phyloP scores from a whole-genome alignment of 2,113 vertebrate species.

The Azemiops feae region DNA sequence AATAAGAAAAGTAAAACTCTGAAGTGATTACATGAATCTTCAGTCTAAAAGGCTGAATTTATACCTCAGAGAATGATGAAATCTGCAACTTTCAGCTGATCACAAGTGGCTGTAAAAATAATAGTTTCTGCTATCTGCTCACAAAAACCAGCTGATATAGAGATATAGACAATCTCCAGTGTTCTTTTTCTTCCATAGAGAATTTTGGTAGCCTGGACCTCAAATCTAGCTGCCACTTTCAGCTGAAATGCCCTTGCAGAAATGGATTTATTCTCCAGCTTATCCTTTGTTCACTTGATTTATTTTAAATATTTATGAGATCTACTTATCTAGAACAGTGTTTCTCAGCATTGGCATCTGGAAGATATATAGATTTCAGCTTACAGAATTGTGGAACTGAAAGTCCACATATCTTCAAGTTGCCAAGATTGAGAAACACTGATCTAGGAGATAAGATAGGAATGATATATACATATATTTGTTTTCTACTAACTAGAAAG shows the following conservation, averaged over 20 bases:
- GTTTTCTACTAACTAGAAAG: background rate
- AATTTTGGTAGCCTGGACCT: background rate
- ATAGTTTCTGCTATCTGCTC: background rate
- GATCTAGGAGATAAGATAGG: background rate
- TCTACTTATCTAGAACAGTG: background rate
- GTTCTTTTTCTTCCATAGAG: background rate
- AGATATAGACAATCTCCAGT: background rate
- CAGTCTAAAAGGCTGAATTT: background rate
- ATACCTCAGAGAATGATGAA: background rate
- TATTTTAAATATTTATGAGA: background rate
- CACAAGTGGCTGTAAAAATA: background rate
- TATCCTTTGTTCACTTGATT: background rate
- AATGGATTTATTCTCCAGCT: background rate
- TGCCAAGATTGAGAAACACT: background rate
- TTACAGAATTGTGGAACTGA: no score
- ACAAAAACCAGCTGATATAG: background rate
- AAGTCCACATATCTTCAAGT: background rate
- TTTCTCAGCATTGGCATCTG: background rate
- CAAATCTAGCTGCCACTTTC: background rate
- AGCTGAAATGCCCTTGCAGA: background rate
- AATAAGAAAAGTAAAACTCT: background rate
- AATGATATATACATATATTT: background rate
- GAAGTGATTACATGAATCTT: background rate
- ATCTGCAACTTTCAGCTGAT: background rate
- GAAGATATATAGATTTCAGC: no score